Percentiles rank a stretch among this genome's conserved stretches.
These are phyloP conservation scores for Acheta domesticus DNA, from an alignment of 2,888 invertebrate species.

Conservation along the genomic window DNA sequence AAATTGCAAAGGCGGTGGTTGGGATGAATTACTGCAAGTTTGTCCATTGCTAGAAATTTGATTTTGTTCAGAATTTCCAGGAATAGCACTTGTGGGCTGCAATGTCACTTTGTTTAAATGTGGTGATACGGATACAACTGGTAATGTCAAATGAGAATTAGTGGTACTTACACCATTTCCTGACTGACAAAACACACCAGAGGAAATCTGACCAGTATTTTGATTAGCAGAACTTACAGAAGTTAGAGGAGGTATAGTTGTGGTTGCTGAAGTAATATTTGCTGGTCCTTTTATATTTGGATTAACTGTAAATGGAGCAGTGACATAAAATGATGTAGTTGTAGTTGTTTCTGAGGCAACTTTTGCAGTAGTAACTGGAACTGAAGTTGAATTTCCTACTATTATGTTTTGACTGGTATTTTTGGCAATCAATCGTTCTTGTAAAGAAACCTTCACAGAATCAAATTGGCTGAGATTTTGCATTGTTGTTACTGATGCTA, in stretches of 20 bases:
- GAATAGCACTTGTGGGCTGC: not conserved
- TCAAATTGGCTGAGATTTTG: slow-evolving; percentile 21
- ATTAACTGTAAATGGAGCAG: not conserved
- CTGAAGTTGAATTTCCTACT: not conserved
- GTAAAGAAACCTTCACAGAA: slow-evolving; percentile 22
- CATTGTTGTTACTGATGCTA: not conserved
- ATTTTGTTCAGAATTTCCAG: not conserved
- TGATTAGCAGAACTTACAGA: slow-evolving; percentile 24
- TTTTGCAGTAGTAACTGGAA: not conserved
- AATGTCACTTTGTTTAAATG: slow-evolving; percentile 19
- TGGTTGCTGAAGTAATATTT: not conserved
- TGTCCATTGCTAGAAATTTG: not conserved
- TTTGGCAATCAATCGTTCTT: slow-evolving; percentile 21
- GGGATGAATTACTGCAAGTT: not conserved
- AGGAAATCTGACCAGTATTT: not conserved
- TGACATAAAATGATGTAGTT: not conserved
- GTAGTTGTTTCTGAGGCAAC: not conserved
- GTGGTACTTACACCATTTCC: not conserved
- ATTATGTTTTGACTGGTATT: no score
- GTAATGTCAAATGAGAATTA: not conserved
- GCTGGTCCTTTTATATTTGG: not conserved
- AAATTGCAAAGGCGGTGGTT: no score
- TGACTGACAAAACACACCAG: not conserved
- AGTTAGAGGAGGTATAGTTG: slow-evolving; percentile 25
- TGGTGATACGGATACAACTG: slow-evolving; percentile 3